Percentiles rank a stretch among this genome's conserved stretches.
Conservation (phyloP, 2,113 vertebrate genomes). For the Ailurus styani region DNA sequence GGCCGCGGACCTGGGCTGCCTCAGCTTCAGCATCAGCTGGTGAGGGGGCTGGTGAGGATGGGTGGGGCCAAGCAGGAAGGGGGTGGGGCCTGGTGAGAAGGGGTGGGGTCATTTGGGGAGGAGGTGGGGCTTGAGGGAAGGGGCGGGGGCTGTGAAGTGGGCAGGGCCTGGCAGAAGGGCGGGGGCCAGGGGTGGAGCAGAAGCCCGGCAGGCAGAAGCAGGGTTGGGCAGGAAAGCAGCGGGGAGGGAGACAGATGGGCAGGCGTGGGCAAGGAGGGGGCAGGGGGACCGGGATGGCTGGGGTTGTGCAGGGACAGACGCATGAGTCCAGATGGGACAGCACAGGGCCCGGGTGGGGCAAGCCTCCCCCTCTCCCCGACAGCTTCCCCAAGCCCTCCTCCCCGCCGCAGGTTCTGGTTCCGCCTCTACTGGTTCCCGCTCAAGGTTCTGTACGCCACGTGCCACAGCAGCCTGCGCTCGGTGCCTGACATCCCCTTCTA, state of each 20-base stretch:
- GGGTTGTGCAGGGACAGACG: not conserved
- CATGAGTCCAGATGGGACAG: not conserved
- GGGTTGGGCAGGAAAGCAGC: not conserved
- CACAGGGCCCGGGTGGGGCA: not conserved
- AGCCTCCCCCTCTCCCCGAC: fast-evolving
- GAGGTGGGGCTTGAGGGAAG: too few species aligned
- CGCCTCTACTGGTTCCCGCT: constrained; percentile 99
- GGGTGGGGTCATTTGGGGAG: too few species aligned
- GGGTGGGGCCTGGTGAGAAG: not conserved
- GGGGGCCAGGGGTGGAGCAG: fast-evolving
- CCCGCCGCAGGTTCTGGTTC: constrained; percentile 93
- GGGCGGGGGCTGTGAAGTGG: too few species aligned
- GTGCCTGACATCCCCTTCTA: constrained; percentile 96
- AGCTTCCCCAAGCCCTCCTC: too few species aligned
- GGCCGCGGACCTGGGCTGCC: constrained; percentile 88
- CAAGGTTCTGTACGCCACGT: constrained; percentile 94
- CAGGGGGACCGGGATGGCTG: too few species aligned
- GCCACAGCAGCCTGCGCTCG: constrained; percentile 88
- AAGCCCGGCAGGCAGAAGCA: not conserved
- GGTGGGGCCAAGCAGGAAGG: too few species aligned
- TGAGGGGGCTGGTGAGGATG: constrained; percentile 60
- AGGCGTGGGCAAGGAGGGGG: not conserved
- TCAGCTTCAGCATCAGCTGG: constrained; percentile 94
- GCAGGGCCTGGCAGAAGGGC: not conserved
- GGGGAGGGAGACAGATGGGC: not conserved